Evolutionary conservation across 2,113 vertebrate species (phyloP), one percentile per base, ranked within the genome.

Genomic region (Atlantisia rogersi): DNA sequence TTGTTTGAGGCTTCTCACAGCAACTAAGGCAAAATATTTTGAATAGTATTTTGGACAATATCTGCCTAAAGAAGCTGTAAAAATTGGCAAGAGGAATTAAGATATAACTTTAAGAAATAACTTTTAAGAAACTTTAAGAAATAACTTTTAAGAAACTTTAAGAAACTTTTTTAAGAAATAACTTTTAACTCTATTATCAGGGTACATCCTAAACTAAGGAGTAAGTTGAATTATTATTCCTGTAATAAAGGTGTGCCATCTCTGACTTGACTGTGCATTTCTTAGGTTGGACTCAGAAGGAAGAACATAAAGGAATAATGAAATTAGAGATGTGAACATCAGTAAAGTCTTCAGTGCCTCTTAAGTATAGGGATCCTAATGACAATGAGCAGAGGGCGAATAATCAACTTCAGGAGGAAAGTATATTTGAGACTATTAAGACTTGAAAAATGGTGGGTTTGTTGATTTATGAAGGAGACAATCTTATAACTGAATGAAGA

Each of bases 121-220:
- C 19, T 84, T 96, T 44, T 50, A 86, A 84, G n/a, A n/a, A n/a
- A n/a, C n/a, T n/a, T n/a, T n/a, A n/a, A n/a, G 55, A 80, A 94
- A 88, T 70, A 62, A 88, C 19, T 84, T 96, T 44, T 50, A 86
- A 84, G 55, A 80, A 94, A 88, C n/a, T n/a, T n/a, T n/a, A n/a
- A n/a, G n/a, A n/a, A n/a, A n/a, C n/a, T n/a, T n/a, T n/a, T n/a
- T n/a, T n/a, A n/a, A n/a, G 55, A 80, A 94, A 88, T 70, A 62
- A 88, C 19, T 84, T 96, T 44, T 50, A 86, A 84, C 2, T 70
- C 42, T 70, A 1, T 83, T 67, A 42, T 56, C 29, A 70, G 56
- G 18, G 19, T 67, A 32, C 58, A 74, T 74, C 17, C 46, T 53
- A 55, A 84, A 70, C 15, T 64, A 84, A 52, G 3, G 42, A 77